Evolutionary conservation across 2,888 invertebrate species (phyloP).

Genomic region (Ennomos fuscantarius): DNA sequence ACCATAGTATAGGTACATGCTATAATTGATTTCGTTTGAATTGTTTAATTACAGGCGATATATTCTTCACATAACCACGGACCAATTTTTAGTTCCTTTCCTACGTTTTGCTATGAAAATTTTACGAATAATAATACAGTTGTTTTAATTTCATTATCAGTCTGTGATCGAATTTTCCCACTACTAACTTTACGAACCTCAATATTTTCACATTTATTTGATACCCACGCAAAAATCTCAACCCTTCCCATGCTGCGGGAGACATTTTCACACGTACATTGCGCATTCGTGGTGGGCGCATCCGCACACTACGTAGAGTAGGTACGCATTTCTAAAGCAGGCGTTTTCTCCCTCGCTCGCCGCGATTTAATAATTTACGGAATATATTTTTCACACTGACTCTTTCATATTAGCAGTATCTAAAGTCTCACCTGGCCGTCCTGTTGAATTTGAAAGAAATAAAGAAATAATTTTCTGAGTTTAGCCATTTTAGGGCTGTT

Average conservation of each 20-base stretch:
- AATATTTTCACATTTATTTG: constrained; percentile 2
- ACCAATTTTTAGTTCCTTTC: too few species aligned
- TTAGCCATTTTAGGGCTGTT: too few species aligned
- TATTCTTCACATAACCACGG: too few species aligned
- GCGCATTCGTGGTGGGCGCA: neutral
- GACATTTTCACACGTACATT: constrained; percentile 4
- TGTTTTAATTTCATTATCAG: too few species aligned
- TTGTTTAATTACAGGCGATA: too few species aligned
- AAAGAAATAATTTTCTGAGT: too few species aligned
- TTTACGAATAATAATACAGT: too few species aligned
- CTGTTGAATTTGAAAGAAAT: too few species aligned
- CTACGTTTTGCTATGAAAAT: too few species aligned
- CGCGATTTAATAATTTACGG: constrained; percentile 16
- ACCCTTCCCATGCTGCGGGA: neutral
- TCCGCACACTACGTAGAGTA: constrained; percentile 8
- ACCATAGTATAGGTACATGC: too few species aligned
- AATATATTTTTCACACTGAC: constrained; percentile 18
- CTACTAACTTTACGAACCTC: neutral
- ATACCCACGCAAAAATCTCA: constrained; percentile 2
- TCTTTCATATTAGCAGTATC: neutral
- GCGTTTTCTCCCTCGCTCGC: constrained; percentile 3
- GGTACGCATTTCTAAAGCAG: constrained; percentile 15
- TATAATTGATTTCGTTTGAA: too few species aligned
- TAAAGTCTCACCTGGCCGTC: neutral
- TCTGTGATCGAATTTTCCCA: too few species aligned